phyloP scores from a whole-genome alignment of 2,797 vertebrate genomes.

The Avahi laniger region DNA sequence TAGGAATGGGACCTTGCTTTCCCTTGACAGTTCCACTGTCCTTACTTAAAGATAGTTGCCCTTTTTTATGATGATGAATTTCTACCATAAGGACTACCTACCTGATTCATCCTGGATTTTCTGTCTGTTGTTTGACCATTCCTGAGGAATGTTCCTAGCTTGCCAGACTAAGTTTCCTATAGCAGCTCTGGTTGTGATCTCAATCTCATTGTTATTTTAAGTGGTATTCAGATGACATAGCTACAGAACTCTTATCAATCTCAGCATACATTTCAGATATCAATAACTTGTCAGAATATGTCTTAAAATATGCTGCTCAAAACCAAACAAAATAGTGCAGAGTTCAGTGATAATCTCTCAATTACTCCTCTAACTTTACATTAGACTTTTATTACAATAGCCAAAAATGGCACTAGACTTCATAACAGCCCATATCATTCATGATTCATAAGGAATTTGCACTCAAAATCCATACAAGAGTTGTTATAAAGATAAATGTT shows the following conservation, averaged over 20 bases:
- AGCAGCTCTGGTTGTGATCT: neutral
- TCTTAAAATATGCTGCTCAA: neutral
- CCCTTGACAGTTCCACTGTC: neutral
- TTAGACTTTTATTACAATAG: neutral
- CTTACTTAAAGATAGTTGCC: neutral
- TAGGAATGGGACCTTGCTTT: neutral
- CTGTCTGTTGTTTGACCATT: neutral
- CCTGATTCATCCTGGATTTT: neutral
- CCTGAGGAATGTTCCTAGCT: neutral
- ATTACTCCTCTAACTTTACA: neutral
- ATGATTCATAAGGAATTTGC: neutral
- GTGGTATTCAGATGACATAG: neutral
- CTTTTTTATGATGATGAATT: neutral
- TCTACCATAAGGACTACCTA: neutral
- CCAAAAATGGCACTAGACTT: neutral
- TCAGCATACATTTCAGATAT: neutral
- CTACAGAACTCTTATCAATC: neutral
- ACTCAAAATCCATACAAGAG: neutral
- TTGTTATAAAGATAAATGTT: neutral
- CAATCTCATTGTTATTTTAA: neutral
- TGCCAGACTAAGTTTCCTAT: neutral
- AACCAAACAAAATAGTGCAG: neutral
- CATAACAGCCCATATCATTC: neutral
- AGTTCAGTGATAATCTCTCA: neutral
- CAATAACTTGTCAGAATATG: neutral